Evolutionary conservation across 92 coral and sea anemone genomes (phyloP), one percentile per base, ranked within the genome.

Genomic region (Epizoanthus rinbou): DNA sequence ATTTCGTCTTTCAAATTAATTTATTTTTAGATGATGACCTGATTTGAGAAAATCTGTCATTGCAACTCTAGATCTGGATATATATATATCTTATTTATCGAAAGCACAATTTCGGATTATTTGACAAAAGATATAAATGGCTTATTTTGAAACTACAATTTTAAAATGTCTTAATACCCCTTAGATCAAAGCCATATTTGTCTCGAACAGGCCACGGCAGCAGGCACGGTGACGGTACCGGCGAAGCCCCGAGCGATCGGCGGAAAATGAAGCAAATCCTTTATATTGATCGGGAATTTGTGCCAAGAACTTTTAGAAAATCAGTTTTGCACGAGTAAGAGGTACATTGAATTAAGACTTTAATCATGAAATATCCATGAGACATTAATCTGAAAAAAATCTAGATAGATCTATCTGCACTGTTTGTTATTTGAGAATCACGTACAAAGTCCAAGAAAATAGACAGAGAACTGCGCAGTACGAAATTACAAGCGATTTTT

Each of bases 391-490:
- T 37, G 50, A 31, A 33, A 16, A 22, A 13, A 24, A 15, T 22
- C 64, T 18, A 9, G 45, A 37, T 7, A 3, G 6, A 57, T 78
- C 57, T 78, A 31, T n/a, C 58, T 22, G 82, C 72, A 69, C 28
- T 19, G 14, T 21, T 78, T 37, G 82, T 23, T 33, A 78, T 14
- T 11, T 13, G 82, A 60, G 82, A 78, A 60, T 58, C n/a, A 41
- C n/a, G 76, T 71, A 22, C 76, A 60, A 78, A 78, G 81, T 75
- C 68, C 81, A 37, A 57, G 59, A 11, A 22, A 78, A n/a, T 21
- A n/a, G n/a, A n/a, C n/a, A n/a, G n/a, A n/a, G 37, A 60, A 78
- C 56, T 37, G 82, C 82, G 82, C 71, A 78, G 23, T 57, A n/a
- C 45, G 19, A 75, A 56, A 75, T 37, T 56, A 65, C 62, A 57